phyloP scores from a whole-genome alignment of 2,888 invertebrate genomes.

The Drosophila nigritarsus region DNA sequence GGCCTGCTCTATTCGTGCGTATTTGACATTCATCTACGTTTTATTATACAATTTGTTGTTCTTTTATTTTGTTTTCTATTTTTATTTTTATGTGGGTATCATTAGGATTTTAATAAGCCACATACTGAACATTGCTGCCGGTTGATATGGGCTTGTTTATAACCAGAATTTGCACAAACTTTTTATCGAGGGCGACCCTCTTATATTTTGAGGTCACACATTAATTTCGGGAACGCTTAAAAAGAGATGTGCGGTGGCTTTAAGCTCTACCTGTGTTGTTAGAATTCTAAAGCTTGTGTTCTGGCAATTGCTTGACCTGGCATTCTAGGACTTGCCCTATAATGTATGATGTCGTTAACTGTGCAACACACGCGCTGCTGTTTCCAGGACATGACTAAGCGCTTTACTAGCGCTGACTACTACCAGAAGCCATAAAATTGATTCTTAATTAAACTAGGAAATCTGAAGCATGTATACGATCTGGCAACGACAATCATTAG shows the following conservation, averaged over 20 bases:
- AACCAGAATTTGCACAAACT: constrained; percentile 31
- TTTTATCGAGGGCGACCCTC: constrained; percentile 29
- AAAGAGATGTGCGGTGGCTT: constrained; percentile 32
- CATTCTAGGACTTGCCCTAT: constrained; percentile 25
- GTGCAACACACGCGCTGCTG: constrained; percentile 42
- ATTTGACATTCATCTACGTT: constrained; percentile 63
- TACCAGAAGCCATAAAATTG: constrained; percentile 74
- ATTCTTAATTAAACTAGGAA: constrained; percentile 73
- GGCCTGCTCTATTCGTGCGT: constrained; percentile 50
- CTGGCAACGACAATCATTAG: constrained; percentile 1
- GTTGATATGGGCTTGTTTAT: constrained; percentile 56
- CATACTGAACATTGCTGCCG: constrained; percentile 41
- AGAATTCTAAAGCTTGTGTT: constrained; percentile 53
- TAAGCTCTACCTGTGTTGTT: constrained; percentile 21
- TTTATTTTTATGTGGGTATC: constrained; percentile 63
- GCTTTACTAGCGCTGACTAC: constrained; percentile 63
- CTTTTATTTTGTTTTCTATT: constrained; percentile 42
- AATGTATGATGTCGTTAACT: constrained; percentile 65
- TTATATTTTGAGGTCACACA: constrained; percentile 38
- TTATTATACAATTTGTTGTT: constrained; percentile 75
- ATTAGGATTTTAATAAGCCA: constrained; percentile 80
- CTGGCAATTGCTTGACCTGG: constrained; percentile 29
- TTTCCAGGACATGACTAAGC: constrained; percentile 47
- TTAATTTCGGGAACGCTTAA: constrained; percentile 41
- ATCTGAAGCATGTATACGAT: constrained; percentile 17